Evolutionary conservation across 1,140 invertebrate species (phyloP).

Genomic region (Orussus abietinus): DNA sequence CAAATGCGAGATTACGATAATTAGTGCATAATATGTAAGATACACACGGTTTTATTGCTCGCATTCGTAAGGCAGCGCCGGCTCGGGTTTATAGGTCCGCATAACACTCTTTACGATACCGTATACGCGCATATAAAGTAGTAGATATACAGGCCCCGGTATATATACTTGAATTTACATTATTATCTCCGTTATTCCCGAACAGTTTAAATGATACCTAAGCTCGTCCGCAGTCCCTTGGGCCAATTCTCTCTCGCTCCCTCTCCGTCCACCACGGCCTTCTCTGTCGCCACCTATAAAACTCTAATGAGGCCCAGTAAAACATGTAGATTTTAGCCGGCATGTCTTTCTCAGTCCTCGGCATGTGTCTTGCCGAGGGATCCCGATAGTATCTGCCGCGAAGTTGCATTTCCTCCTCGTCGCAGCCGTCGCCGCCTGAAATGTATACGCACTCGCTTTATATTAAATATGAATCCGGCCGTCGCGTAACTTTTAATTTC

Average conservation of each 20-base stretch:
- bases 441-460: too few relatives aligned
- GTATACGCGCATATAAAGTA: slow-evolving; percentile 3
- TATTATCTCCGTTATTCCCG: slow-evolving; percentile 16
- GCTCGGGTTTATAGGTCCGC: slow-evolving; percentile 14
- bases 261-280: slow-evolving; percentile 1
- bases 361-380: too few relatives aligned
- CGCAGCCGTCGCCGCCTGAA: too few relatives aligned
- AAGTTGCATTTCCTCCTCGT: too few relatives aligned
- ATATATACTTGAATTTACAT: slow-evolving; percentile 11
- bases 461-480: too few relatives aligned
- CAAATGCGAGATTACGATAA: slow-evolving; percentile 26
- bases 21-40: slow-evolving; percentile 22
- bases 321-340: slow-evolving; percentile 5
- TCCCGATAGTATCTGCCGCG: too few relatives aligned
- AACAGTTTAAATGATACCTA: slow-evolving; percentile 12
- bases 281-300: slow-evolving; percentile 9
- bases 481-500: too few relatives aligned
- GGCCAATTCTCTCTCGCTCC: background rate
- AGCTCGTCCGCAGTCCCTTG: slow-evolving; percentile 2
- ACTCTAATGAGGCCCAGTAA: slow-evolving; percentile 17
- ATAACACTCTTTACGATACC: slow-evolving; percentile 15
- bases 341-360: too few relatives aligned
- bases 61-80: slow-evolving; percentile 10
- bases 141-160: slow-evolving; percentile 3
- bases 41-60: slow-evolving; percentile 16